Conservation (phyloP, 2,113 vertebrate species). For the Cyrtonyx montezumae region DNA sequence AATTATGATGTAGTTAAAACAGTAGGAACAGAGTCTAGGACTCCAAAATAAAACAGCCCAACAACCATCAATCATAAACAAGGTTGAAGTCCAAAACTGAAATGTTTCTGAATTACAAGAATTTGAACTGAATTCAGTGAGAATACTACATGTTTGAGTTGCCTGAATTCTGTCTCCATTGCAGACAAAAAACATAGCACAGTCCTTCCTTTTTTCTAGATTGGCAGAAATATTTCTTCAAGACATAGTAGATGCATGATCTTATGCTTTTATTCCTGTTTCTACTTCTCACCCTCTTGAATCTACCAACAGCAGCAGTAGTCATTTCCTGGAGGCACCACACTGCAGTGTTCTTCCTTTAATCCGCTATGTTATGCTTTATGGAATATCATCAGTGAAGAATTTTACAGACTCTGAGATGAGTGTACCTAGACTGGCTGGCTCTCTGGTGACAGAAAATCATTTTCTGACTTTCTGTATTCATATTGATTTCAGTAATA, state of each 20-base stretch:
- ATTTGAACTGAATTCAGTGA: background rate
- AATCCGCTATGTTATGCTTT: background rate
- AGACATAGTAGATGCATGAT: background rate
- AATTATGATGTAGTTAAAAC: background rate
- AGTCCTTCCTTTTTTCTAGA: background rate
- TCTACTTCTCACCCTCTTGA: background rate
- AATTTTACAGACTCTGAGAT: background rate
- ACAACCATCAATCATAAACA: fast-evolving
- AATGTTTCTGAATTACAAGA: background rate
- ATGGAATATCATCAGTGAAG: background rate
- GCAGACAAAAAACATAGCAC: background rate
- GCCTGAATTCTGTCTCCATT: background rate
- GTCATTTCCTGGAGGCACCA: background rate
- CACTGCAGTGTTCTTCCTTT: background rate
- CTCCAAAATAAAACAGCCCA: background rate
- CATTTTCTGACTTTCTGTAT: background rate
- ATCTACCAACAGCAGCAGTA: background rate
- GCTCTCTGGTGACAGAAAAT: background rate
- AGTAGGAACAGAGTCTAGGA: background rate
- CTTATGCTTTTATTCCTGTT: background rate
- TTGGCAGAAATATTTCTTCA: background rate
- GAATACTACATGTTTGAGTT: background rate
- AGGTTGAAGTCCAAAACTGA: background rate
- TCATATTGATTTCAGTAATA: background rate
- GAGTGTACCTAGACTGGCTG: background rate